These are phyloP conservation scores for Stegophylla sp. DNA, from an alignment of 2,888 invertebrate genomes.

Conservation along the genomic window DNA sequence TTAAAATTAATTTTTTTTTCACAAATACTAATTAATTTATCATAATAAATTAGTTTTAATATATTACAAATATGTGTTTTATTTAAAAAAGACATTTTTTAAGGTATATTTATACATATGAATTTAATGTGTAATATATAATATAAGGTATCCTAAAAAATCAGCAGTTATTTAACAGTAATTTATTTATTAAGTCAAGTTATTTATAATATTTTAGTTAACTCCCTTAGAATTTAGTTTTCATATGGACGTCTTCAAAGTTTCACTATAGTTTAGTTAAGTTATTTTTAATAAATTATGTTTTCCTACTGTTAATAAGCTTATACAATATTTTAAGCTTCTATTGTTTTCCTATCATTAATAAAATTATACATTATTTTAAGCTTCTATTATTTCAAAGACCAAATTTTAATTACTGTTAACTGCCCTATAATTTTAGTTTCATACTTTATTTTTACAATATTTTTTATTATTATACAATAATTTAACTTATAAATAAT, in stretches of 20 bases:
- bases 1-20: slow-evolving; percentile 52
- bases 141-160: slow-evolving; percentile 26
- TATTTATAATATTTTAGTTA: slow-evolving; percentile 36
- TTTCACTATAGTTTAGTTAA: slow-evolving; percentile 30
- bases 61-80: slow-evolving; percentile 40
- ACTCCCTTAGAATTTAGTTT: slow-evolving; percentile 22
- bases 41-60: slow-evolving; percentile 42
- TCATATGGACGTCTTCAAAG: slow-evolving; percentile 29
- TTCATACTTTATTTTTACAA: slow-evolving; percentile 45
- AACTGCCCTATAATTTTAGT: slow-evolving; percentile 53
- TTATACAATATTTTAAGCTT: slow-evolving; percentile 16
- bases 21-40: slow-evolving; percentile 46
- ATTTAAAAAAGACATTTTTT: slow-evolving; percentile 41
- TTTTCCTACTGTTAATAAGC: slow-evolving; percentile 42
- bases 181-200: slow-evolving; percentile 46
- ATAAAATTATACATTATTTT: slow-evolving; percentile 43
- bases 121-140: slow-evolving; percentile 39
- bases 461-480: slow-evolving; percentile 48
- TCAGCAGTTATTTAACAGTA: neutral
- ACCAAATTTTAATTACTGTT: slow-evolving; percentile 57
- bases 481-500: slow-evolving; percentile 36
- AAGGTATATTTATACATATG: slow-evolving; percentile 21
- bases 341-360: slow-evolving; percentile 43
- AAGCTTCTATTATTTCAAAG: slow-evolving; percentile 41
- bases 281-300: slow-evolving; percentile 23